phyloP scores from a whole-genome alignment of 2,888 invertebrate species.

The Caenorhabditis drosophilae region DNA sequence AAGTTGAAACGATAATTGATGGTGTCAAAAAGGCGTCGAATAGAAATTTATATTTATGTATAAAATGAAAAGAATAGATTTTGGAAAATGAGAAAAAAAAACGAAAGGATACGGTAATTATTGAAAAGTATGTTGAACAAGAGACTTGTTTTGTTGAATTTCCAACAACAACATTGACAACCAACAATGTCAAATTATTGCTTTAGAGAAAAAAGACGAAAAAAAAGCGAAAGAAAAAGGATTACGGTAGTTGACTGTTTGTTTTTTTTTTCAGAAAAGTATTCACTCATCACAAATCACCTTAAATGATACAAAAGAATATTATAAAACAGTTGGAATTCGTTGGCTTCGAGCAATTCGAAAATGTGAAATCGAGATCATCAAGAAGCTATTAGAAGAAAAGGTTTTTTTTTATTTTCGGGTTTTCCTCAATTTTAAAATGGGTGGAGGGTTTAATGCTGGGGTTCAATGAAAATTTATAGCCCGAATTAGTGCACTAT shows the following conservation, averaged over 20 bases:
- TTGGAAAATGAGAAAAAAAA: neutral
- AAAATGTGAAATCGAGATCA: constrained; percentile 10
- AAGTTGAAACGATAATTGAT: neutral
- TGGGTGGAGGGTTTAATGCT: too few relatives aligned
- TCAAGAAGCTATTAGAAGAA: constrained; percentile 31
- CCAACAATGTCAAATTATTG: neutral
- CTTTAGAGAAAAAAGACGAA: neutral
- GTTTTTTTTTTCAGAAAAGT: constrained; percentile 30
- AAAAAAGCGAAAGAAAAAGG: too few relatives aligned
- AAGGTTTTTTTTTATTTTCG: constrained; percentile 7
- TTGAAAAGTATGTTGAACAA: neutral
- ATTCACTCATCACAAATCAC: constrained; percentile 30
- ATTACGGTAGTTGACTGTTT: too few relatives aligned
- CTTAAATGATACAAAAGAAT: constrained; percentile 22
- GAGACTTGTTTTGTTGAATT: neutral
- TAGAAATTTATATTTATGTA: too few relatives aligned
- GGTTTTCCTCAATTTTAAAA: neutral
- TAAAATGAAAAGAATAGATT: too few relatives aligned
- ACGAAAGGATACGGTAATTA: neutral
- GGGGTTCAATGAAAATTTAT: too few relatives aligned
- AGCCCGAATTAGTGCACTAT: constrained; percentile 29
- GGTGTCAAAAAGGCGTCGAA: neutral
- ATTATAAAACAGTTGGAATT: constrained; percentile 18
- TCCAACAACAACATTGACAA: neutral
- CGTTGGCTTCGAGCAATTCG: constrained; percentile 27